These are phyloP conservation scores for Mormoops blainvillei DNA, from an alignment of 2,113 vertebrate genomes.

Conservation along the genomic window DNA sequence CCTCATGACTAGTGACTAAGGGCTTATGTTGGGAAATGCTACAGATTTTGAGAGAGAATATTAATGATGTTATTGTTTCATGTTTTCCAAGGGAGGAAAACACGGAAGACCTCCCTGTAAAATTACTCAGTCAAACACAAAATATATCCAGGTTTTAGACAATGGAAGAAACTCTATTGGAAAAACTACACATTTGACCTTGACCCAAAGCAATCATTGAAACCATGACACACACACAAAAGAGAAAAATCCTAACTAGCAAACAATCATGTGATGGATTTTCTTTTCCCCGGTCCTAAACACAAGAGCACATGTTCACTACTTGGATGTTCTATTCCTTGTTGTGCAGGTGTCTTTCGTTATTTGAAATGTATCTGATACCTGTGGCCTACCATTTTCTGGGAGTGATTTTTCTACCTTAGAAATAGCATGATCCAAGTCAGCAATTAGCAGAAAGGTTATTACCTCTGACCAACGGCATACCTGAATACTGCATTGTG, in stretches of 20 bases:
- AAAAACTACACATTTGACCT: slow-evolving; percentile 23
- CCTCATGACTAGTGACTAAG: neutral
- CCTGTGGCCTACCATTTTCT: neutral
- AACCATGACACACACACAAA: slow-evolving; percentile 6
- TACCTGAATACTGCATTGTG: neutral
- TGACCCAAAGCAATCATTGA: slow-evolving; percentile 34
- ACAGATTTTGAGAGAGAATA: neutral
- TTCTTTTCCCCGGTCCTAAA: neutral
- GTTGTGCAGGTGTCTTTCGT: neutral
- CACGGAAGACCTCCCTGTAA: slow-evolving; percentile 17
- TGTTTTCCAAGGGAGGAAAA: neutral
- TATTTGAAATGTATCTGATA: neutral
- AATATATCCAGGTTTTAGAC: slow-evolving; percentile 35
- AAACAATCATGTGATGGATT: neutral
- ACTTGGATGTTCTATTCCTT: neutral
- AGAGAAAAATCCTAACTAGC: neutral
- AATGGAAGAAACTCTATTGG: slow-evolving; percentile 16
- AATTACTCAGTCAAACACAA: neutral
- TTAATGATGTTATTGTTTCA: slow-evolving; percentile 34
- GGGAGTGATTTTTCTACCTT: neutral
- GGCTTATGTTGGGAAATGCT: neutral
- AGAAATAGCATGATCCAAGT: neutral
- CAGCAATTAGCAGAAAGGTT: neutral
- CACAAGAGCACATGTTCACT: neutral
- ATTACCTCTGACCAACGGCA: neutral